Conservation (phyloP, 1,140 invertebrate genomes). For the Cylas formicarius region DNA sequence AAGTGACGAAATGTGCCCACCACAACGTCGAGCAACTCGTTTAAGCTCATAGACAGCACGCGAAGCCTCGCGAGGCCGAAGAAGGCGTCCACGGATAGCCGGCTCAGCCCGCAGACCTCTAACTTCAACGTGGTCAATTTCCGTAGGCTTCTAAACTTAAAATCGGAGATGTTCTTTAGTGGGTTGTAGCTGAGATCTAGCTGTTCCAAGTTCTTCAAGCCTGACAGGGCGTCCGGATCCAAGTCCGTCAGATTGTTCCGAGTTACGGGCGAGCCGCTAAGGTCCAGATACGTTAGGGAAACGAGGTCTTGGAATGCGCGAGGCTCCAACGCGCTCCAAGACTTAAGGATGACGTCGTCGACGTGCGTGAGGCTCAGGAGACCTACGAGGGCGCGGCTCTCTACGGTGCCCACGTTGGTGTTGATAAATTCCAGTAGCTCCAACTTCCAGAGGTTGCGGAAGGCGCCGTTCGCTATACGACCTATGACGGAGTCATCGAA, state of each 20-base stretch:
- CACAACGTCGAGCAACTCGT: constrained; percentile 7
- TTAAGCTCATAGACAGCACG: constrained; percentile 5
- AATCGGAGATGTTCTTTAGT: not conserved
- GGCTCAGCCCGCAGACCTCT: not conserved
- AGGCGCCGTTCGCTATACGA: no score
- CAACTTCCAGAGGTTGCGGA: no score
- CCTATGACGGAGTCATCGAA: no score
- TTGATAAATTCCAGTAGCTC: no score
- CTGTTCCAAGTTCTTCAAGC: not conserved
- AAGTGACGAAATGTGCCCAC: constrained; percentile 13
- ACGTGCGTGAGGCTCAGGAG: no score
- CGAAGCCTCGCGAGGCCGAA: not conserved
- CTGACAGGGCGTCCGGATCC: not conserved
- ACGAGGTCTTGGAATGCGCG: constrained; percentile 7
- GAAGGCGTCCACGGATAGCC: not conserved
- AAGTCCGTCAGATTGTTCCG: constrained; percentile 3
- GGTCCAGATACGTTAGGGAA: not conserved
- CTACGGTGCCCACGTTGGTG: no score
- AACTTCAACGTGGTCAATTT: not conserved
- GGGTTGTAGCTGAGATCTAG: constrained; percentile 13
- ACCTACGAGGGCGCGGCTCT: no score
- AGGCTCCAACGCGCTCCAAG: no score
- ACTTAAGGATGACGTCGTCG: no score
- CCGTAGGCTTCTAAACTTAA: constrained; percentile 7
- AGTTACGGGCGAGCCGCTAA: no score